Conservation (phyloP, 2,113 vertebrate species). For the Pterophyllum scalare region DNA sequence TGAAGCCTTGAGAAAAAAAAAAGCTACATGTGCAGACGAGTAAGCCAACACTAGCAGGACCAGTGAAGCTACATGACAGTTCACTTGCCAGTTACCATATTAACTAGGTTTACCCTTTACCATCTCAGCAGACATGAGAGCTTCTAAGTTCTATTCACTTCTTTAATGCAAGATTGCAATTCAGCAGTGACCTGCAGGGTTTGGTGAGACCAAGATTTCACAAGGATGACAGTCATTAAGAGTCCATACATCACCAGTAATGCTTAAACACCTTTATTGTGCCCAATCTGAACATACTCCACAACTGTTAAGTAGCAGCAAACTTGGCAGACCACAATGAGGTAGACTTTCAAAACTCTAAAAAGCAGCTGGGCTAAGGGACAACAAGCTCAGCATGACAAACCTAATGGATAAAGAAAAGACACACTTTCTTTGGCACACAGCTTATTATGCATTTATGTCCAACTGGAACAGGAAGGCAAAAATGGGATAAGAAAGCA, state of each 20-base stretch:
- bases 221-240: not conserved
- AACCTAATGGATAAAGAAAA: constrained; percentile 75
- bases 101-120: not conserved
- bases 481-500: constrained; percentile 73
- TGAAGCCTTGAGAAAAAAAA: too few species aligned
- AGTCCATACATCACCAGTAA: constrained; percentile 62
- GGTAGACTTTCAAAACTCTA: constrained; percentile 98
- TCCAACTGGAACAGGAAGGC: constrained; percentile 80
- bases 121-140: not conserved
- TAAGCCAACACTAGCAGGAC: too few species aligned
- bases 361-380: constrained; percentile 94
- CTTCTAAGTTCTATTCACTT: too few species aligned
- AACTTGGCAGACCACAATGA: constrained; percentile 98
- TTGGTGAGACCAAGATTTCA: rapidly evolving
- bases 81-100: not conserved
- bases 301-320: constrained; percentile 93
- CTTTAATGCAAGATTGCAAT: not conserved
- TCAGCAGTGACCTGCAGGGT: not conserved
- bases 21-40: too few species aligned
- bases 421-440: constrained; percentile 96
- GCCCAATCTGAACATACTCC: constrained; percentile 95
- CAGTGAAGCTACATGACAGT: not conserved
- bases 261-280: constrained; percentile 99
- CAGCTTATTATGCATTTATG: constrained; percentile 84
- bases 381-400: constrained; percentile 91